Base-by-base conservation (phyloP, 1,140 invertebrate genomes). In the Drosophila parabipectinata region DNA sequence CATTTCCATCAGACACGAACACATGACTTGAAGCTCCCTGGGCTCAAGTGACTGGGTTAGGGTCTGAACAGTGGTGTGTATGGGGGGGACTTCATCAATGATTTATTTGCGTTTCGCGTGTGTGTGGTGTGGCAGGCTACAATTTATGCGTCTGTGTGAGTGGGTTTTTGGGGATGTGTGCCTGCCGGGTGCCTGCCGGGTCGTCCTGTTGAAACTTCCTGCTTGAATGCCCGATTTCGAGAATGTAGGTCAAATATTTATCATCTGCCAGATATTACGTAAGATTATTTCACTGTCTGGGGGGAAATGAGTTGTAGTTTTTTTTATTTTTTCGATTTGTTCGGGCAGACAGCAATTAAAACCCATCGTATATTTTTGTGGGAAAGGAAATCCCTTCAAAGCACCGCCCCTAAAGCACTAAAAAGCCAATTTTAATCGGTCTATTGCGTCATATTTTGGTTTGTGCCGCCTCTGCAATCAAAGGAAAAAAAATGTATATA, bases 91-190 rank as follows among this genome's bases (percentile, higher is more conserved):
- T 64, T 77, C 82, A 87, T 87, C 82, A 87, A 87, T 87, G 82
- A 87, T 87, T 87, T 87, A 87, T 87, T 87, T 73, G 82, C 58
- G 66, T 87, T 76, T 87, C 82, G 82, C 82, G 82, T 87, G 82
- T 79, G 21, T 21, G 21, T 21, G 21, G 73, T 78, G 74, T 52
- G 64, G 68, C 72, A 59, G 41, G 60, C 72, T 28, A 54, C 58
- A 75, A 57, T 59, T 58, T 48, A 48, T 45, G 41, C n/a, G 4
- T 10, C 39, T 14, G 12, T 41, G 41, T 44, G 15, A 15, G 44
- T 68, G 67, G 26, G 26, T 28, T 28, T 28, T 28, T 28, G 26
- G 26, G 26, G 6, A 28, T 28, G 26, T 28, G 26, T 28, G 26
- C 26, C 26, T 50, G 52, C 48, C 56, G 21, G 21, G 21, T 68